Evolutionary conservation across 2,888 invertebrate species (phyloP).

Genomic region (Drosophila formosana): DNA sequence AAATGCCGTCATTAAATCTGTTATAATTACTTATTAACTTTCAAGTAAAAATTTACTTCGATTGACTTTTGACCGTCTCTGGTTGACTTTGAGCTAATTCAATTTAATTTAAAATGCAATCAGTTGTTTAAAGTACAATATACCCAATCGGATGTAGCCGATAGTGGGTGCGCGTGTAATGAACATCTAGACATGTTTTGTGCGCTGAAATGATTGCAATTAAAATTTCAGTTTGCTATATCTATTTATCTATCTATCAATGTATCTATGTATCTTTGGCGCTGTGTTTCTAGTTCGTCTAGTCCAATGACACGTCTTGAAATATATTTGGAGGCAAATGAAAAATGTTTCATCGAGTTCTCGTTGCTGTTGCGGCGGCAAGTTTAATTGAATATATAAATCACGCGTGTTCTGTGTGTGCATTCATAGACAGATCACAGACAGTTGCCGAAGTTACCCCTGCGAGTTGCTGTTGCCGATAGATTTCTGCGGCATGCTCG

Average conservation of each 20-base stretch:
- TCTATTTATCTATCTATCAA: conserved; percentile 11
- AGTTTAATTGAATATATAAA: conserved; percentile 78
- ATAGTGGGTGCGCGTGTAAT: conserved; percentile 36
- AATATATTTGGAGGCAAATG: conserved; percentile 40
- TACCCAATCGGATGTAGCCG: neutral
- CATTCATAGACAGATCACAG: conserved; percentile 72
- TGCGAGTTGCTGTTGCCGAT: conserved; percentile 2
- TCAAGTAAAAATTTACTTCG: neutral
- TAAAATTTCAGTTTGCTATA: conserved; percentile 43
- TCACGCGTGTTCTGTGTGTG: conserved; percentile 63
- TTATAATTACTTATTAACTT: neutral
- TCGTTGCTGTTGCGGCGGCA: conserved; percentile 42
- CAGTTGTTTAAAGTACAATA: neutral
- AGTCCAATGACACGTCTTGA: conserved; percentile 39
- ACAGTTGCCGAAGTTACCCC: conserved; percentile 53
- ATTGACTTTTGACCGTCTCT: neutral
- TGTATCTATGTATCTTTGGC: conserved; percentile 14
- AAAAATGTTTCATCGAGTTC: conserved; percentile 50
- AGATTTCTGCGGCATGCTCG: conserved; percentile 32
- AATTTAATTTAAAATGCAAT: neutral
- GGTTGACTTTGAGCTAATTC: too few relatives aligned
- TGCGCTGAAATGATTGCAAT: conserved; percentile 46
- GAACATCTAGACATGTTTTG: conserved; percentile 26
- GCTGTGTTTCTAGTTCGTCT: conserved; percentile 38
- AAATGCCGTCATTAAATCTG: neutral